Conservation (phyloP, 35 echinoderm and acorn worm genomes). For the Ophiothrix spiculata region DNA sequence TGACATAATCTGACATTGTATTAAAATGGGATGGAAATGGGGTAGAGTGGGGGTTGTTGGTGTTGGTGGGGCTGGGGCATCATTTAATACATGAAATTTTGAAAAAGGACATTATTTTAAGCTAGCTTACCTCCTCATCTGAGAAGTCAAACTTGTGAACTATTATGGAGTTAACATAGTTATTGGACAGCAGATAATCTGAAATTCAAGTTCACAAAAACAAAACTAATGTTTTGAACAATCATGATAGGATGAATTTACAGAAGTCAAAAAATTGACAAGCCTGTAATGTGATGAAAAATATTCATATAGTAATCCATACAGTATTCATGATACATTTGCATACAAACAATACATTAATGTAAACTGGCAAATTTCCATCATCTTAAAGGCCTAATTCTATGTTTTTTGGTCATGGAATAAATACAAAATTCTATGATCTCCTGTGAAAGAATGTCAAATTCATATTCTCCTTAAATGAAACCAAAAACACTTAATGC, state of each 20-base stretch:
- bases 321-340: no score
- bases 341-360: no score
- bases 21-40: no score
- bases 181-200: constrained; percentile 99
- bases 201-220: constrained; percentile 14
- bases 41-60: no score
- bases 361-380: not conserved
- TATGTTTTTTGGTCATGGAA: not conserved
- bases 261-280: not conserved
- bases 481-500: no score
- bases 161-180: constrained; percentile 98
- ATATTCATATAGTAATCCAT: not conserved
- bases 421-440: not conserved
- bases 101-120: no score
- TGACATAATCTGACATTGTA: no score
- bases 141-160: constrained; percentile 99
- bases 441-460: not conserved
- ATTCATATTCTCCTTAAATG: not conserved
- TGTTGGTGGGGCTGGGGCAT: not conserved
- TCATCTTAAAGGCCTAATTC: not conserved
- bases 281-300: not conserved
- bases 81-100: not conserved
- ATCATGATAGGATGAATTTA: not conserved
- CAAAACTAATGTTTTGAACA: not conserved
- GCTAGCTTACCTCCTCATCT: constrained; percentile 91